These are phyloP conservation scores for Horisme vitalbata DNA, from an alignment of 2,888 invertebrate species.

Conservation along the genomic window DNA sequence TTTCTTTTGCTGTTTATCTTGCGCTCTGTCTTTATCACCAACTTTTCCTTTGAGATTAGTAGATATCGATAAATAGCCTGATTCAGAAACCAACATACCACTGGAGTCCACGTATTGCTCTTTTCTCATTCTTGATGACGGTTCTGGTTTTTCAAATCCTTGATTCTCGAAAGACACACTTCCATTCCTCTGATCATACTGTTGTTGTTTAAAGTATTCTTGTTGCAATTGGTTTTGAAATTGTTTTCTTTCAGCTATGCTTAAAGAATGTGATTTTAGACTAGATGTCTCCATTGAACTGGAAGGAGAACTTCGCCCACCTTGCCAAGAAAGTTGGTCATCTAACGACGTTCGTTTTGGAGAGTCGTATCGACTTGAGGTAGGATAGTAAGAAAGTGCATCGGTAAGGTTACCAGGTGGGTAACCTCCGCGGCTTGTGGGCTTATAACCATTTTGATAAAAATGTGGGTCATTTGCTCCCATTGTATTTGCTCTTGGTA, in stretches of 20 bases:
- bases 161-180: slow-evolving; percentile 65
- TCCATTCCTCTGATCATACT: slow-evolving; percentile 79
- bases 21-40: slow-evolving; percentile 33
- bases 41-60: slow-evolving; percentile 83
- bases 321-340: slow-evolving; percentile 84
- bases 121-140: slow-evolving; percentile 59
- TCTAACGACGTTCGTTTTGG: slow-evolving; percentile 82
- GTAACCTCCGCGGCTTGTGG: slow-evolving; percentile 85
- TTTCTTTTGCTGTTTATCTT: slow-evolving; percentile 85
- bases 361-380: slow-evolving; percentile 84
- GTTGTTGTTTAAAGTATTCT: slow-evolving; percentile 79
- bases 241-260: slow-evolving; percentile 80
- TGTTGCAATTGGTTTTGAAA: slow-evolving; percentile 81
- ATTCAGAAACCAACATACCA: slow-evolving; percentile 88
- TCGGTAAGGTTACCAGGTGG: slow-evolving; percentile 90
- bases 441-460: slow-evolving; percentile 86
- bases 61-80: slow-evolving; percentile 89
- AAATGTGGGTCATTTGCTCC: slow-evolving; percentile 76
- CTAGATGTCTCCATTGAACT: slow-evolving; percentile 84
- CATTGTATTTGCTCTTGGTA: slow-evolving; percentile 84
- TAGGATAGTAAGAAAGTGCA: slow-evolving; percentile 91
- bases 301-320: slow-evolving; percentile 83
- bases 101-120: slow-evolving; percentile 72
- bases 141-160: slow-evolving; percentile 59
- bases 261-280: slow-evolving; percentile 82